Conservation (phyloP, 2,888 invertebrate species). For the Peribatodes rhomboidaria region DNA sequence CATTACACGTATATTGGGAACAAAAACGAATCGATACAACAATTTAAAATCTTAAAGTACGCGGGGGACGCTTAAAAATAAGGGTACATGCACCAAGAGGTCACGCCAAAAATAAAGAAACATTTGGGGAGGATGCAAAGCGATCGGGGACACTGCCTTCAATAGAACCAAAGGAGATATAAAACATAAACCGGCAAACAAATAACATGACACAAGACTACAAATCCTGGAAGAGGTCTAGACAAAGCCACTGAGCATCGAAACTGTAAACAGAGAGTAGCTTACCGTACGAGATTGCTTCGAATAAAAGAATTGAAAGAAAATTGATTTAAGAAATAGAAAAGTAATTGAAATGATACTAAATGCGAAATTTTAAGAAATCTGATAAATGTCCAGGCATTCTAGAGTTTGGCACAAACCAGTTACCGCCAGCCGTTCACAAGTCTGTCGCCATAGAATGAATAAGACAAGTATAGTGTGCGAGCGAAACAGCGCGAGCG, state of each 20-base stretch:
- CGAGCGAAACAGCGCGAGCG: constrained; percentile 42
- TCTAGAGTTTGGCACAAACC: constrained; percentile 64
- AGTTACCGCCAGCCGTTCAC: constrained; percentile 66
- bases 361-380: constrained; percentile 63
- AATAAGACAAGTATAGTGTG: constrained; percentile 9
- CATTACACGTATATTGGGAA: constrained; percentile 53
- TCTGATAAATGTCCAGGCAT: constrained; percentile 70
- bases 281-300: constrained; percentile 73
- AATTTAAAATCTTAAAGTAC: constrained; percentile 59
- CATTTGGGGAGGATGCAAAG: constrained; percentile 84
- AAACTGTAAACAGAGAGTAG: constrained; percentile 66
- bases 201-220: constrained; percentile 75
- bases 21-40: constrained; percentile 58
- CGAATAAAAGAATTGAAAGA: constrained; percentile 66
- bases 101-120: constrained; percentile 83
- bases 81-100: constrained; percentile 86
- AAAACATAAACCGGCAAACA: constrained; percentile 70
- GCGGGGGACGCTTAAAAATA: constrained; percentile 71
- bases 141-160: constrained; percentile 87
- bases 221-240: constrained; percentile 67
- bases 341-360: constrained; percentile 62
- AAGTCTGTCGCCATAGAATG: constrained; percentile 36
- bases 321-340: constrained; percentile 61
- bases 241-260: constrained; percentile 67
- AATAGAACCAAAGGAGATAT: constrained; percentile 85